Evolutionary conservation across 2,797 vertebrate genomes (phyloP), one percentile per base, ranked within the genome.

Genomic region (Sebastes cheni): DNA sequence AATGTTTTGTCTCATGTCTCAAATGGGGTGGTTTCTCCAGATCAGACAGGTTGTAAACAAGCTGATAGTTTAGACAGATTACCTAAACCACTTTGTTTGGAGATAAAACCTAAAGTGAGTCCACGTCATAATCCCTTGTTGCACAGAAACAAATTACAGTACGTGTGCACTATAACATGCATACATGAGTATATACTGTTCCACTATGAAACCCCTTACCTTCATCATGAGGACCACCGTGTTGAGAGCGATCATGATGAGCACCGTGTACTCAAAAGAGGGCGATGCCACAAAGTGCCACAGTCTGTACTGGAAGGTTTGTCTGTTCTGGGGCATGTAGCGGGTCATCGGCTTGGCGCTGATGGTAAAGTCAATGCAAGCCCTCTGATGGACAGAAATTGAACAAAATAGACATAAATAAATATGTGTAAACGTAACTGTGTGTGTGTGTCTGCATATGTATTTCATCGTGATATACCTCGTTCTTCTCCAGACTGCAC

Each of bases 161-260:
- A 32, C 16, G 8, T 16, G 7, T 42, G 20, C 4, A 23, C 6
- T n/a, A 2, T 9, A 14, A 12, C 12, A 50, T 14, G 14, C 20
- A 39, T n/a, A 39, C 14, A 42, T 18, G 30, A 62, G 7, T 29
- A 52, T 14, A 29, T 20, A 2, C n/a, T 52, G 12, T 55, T 23
- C 6, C 11, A n/a, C 30, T 16, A 42, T 36, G 7, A 36, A n/a
- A 23, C 32, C 8, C 18, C 42, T 93, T 91, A 99, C 98, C 98
- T 99, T 99, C 98, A 99, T 99, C 98, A 99, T 99, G 77, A 99
- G 97, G 79, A 99, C 98, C 62, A 99, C 96, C 0, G 98, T 99
- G 95, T 99, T 99, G 83, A 99, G 95, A 0, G 98, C 98, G 52
- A 99, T 99, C 98, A 99, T 99, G 88, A 98, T 96, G 93, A 99